Evolutionary conservation across 2,888 invertebrate genomes (phyloP).

Genomic region (Orthonychiurus folsomi): DNA sequence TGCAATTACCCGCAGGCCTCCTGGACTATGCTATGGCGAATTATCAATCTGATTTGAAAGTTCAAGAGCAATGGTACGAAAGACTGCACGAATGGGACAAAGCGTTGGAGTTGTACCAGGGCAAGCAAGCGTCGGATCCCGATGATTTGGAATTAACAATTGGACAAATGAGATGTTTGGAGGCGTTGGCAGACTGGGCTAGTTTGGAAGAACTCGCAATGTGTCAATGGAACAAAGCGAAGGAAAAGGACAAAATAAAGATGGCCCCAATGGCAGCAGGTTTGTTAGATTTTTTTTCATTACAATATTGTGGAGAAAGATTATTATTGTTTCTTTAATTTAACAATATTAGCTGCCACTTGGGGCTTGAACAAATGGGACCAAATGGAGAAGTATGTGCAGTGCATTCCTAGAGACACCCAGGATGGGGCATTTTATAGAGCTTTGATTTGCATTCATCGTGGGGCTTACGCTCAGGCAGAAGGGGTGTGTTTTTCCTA

Average conservation of each 20-base stretch:
- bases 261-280: constrained; percentile 85
- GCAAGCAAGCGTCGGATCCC: constrained; percentile 54
- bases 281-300: neutral
- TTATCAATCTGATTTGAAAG: constrained; percentile 54
- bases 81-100: constrained; percentile 98
- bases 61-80: constrained; percentile 94
- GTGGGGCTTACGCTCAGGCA: constrained; percentile 55
- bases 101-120: constrained; percentile 77
- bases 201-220: constrained; percentile 67
- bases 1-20: constrained; percentile 45
- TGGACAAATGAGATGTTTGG: constrained; percentile 91
- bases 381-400: constrained; percentile 83
- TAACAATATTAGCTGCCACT: constrained; percentile 83
- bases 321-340: constrained; percentile 40
- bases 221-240: constrained; percentile 64
- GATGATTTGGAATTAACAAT: constrained; percentile 70
- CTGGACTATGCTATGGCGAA: constrained; percentile 80
- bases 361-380: constrained; percentile 95
- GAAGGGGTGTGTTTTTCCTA: constrained; percentile 39
- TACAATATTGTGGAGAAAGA: neutral
- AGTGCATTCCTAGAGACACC: constrained; percentile 78
- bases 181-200: constrained; percentile 94
- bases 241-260: constrained; percentile 52
- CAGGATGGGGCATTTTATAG: constrained; percentile 94
- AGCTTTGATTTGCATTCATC: constrained; percentile 82